Evolutionary conservation across 2,797 vertebrate genomes (phyloP).

Genomic region (Poeciliopsis gracilis): DNA sequence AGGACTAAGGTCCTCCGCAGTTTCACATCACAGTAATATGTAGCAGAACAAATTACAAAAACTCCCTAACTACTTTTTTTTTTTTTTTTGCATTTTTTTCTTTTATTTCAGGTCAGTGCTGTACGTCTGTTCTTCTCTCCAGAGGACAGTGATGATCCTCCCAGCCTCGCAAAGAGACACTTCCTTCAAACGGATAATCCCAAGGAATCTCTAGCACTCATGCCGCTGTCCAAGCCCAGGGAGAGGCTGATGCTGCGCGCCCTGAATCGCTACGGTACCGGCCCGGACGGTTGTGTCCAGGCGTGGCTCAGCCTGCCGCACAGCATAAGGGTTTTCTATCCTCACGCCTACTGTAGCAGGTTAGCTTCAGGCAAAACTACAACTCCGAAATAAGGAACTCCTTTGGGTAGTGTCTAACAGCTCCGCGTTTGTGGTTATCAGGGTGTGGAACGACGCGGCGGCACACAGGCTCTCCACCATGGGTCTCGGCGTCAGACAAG

Average conservation of each 20-base stretch:
- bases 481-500: constrained; percentile 81
- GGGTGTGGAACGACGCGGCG: constrained; percentile 92
- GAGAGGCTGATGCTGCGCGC: constrained; percentile 91
- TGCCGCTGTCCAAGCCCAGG: constrained; percentile 90
- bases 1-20: neutral
- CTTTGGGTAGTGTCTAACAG: neutral
- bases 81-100: neutral
- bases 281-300: constrained; percentile 84
- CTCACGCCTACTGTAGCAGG: constrained; percentile 94
- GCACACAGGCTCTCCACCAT: constrained; percentile 85
- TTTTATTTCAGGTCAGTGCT: constrained; percentile 81
- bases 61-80: no score
- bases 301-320: constrained; percentile 96
- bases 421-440: constrained; percentile 45
- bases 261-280: constrained; percentile 88
- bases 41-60: neutral
- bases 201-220: constrained; percentile 87
- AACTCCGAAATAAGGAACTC: neutral
- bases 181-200: constrained; percentile 92
- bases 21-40: neutral
- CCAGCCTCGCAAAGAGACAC: constrained; percentile 89
- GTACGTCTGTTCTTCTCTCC: constrained; percentile 92
- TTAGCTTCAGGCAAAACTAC: constrained; percentile 26
- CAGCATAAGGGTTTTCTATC: constrained; percentile 90
- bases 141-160: constrained; percentile 87